Percentiles rank a stretch among this genome's conserved stretches.
These are phyloP conservation scores for Festucalex cinctus DNA, from an alignment of 2,113 vertebrate species.

Conservation along the genomic window DNA sequence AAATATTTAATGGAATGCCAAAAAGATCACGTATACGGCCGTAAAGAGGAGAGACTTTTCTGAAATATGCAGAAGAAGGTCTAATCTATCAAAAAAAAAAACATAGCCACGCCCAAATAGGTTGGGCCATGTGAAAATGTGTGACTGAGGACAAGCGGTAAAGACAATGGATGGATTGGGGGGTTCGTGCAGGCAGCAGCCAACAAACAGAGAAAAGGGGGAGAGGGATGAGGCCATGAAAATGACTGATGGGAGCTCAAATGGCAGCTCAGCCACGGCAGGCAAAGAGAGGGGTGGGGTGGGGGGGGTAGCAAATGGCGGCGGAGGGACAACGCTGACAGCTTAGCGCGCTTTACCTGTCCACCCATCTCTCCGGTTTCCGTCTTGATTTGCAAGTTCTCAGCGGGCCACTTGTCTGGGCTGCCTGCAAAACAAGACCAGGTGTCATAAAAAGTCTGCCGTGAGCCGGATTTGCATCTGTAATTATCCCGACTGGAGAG, in stretches of 20 bases:
- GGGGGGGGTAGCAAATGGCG: constrained; percentile 25
- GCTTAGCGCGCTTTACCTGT: constrained; percentile 59
- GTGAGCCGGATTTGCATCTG: constrained; percentile 69
- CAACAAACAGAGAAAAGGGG: constrained; percentile 28
- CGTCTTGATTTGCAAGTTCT: constrained; percentile 70
- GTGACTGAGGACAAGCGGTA: no score
- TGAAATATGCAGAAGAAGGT: no score
- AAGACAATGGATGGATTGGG: no score
- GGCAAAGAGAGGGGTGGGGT: constrained; percentile 26
- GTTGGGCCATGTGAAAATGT: no score
- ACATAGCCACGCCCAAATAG: no score
- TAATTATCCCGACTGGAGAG: constrained; percentile 54
- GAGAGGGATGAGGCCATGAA: constrained; percentile 54
- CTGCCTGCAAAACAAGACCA: constrained; percentile 60
- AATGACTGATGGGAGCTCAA: constrained; percentile 62
- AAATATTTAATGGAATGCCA: no score
- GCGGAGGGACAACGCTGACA: constrained; percentile 40
- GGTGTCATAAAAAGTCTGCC: constrained; percentile 66
- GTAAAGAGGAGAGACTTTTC: no score
- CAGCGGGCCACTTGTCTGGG: constrained; percentile 39
- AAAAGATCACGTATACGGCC: no score
- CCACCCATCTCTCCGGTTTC: constrained; percentile 56
- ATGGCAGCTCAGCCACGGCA: constrained; percentile 49
- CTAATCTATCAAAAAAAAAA: no score
- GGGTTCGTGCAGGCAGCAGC: constrained; percentile 45